Evolutionary conservation across 2,888 invertebrate genomes (phyloP).

Genomic region (Blera fallax): DNA sequence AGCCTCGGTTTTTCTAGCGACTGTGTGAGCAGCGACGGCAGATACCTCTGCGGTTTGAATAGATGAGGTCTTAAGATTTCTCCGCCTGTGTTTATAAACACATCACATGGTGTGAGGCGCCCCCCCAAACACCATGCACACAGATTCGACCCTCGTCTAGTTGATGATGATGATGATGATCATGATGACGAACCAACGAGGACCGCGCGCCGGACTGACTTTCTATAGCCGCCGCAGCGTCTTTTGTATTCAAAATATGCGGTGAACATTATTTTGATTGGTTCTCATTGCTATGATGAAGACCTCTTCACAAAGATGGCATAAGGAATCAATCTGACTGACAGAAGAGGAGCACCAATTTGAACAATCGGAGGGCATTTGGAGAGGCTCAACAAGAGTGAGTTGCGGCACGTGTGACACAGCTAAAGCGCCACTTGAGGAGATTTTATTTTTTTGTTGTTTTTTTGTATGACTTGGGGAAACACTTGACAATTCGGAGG

Average conservation of each 20-base stretch:
- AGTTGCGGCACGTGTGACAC: constrained; percentile 24
- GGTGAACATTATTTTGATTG: constrained; percentile 37
- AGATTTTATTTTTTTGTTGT: background rate
- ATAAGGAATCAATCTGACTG: constrained; percentile 33
- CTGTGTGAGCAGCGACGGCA: background rate
- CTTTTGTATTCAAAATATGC: constrained; percentile 32
- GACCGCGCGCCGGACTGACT: background rate
- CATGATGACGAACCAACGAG: constrained; percentile 26
- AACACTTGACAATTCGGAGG: constrained; percentile 31
- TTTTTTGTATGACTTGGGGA: background rate
- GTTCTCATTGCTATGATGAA: constrained; percentile 28
- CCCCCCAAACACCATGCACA: background rate
- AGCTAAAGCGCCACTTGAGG: constrained; percentile 24
- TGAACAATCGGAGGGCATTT: constrained; percentile 18
- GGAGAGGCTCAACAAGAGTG: background rate
- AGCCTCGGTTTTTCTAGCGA: constrained; percentile 3
- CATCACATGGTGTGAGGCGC: constrained; percentile 19
- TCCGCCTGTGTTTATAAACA: constrained; percentile 30
- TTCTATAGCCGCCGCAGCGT: background rate
- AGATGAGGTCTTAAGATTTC: constrained; percentile 40
- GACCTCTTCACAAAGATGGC: constrained; percentile 39
- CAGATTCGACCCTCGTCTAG: constrained; percentile 29
- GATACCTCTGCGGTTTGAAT: constrained; percentile 41
- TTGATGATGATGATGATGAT: constrained; percentile 40
- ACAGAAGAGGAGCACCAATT: constrained; percentile 43